Conservation (phyloP, 2,113 vertebrate species). For the Ageneiosus marmoratus region DNA sequence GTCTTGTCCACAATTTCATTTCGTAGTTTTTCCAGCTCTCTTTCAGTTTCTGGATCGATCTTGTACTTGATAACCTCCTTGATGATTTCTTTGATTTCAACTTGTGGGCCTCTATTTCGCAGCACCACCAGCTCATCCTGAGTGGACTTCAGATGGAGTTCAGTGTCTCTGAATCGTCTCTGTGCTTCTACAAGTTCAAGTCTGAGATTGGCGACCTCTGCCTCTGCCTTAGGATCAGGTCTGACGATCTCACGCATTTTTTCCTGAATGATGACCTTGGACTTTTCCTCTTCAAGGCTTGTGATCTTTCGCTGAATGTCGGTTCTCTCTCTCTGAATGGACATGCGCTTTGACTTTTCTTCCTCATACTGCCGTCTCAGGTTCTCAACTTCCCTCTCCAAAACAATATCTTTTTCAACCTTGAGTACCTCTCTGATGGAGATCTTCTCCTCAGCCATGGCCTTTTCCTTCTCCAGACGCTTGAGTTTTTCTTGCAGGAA, state of each 20-base stretch:
- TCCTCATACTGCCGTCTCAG: conserved; percentile 85
- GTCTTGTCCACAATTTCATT: conserved; percentile 92
- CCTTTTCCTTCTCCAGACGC: conserved; percentile 88
- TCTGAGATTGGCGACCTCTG: conserved; percentile 90
- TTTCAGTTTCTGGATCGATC: conserved; percentile 87
- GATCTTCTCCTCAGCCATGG: conserved; percentile 92
- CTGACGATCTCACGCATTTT: conserved; percentile 93
- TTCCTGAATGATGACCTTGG: conserved; percentile 89
- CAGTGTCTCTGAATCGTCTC: conserved; percentile 79
- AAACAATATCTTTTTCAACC: conserved; percentile 85
- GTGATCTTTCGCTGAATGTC: conserved; percentile 86
- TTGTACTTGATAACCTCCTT: conserved; percentile 97
- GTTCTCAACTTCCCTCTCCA: conserved; percentile 84
- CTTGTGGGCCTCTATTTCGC: conserved; percentile 82
- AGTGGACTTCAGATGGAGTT: conserved; percentile 82
- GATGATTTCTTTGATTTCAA: conserved; percentile 90
- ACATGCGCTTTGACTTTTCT: conserved; percentile 80
- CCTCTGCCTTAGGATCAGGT: conserved; percentile 92
- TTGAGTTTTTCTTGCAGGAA: conserved; percentile 88
- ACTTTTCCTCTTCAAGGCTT: conserved; percentile 87
- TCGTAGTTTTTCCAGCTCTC: conserved; percentile 87
- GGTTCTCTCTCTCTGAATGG: conserved; percentile 78
- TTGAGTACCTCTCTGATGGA: conserved; percentile 93
- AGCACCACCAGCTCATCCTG: conserved; percentile 81
- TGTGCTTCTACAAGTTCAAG: conserved; percentile 91